Evolutionary conservation across 2,888 invertebrate genomes (phyloP).

Genomic region (Dasysyrphus albostriatus): DNA sequence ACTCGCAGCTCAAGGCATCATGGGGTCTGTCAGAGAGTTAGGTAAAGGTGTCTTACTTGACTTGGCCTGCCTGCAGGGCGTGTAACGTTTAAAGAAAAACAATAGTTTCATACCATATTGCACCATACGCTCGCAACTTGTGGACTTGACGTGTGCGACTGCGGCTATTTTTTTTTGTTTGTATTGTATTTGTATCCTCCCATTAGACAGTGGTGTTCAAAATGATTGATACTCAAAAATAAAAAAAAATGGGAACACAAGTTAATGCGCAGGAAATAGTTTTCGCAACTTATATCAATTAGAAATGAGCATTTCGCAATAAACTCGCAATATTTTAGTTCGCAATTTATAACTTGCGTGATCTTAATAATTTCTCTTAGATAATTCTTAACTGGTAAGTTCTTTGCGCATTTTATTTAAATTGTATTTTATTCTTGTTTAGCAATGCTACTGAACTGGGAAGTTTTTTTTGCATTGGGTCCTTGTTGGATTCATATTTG

Average conservation of each 20-base stretch:
- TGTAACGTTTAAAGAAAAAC: conserved; percentile 13
- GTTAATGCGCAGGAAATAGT: background rate
- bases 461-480: no score
- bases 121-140: conserved; percentile 20
- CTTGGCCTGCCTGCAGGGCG: conserved; percentile 30
- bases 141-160: conserved; percentile 8
- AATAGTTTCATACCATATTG: conserved; percentile 51
- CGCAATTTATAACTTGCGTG: background rate
- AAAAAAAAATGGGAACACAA: background rate
- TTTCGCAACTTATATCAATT: background rate
- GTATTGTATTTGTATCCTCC: conserved; percentile 13
- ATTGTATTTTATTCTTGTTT: no score
- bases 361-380: no score
- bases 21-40: conserved; percentile 15
- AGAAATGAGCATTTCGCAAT: background rate
- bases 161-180: conserved; percentile 23
- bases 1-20: conserved; percentile 27
- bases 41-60: conserved; percentile 49
- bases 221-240: background rate
- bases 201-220: conserved; percentile 28
- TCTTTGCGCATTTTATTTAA: no score
- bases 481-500: no score
- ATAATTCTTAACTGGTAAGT: no score
- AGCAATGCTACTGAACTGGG: no score
- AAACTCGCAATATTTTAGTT: background rate